Evolutionary conservation across 2,888 invertebrate species (phyloP), one percentile per base, ranked within the genome.

Genomic region (Endomychus coccineus): DNA sequence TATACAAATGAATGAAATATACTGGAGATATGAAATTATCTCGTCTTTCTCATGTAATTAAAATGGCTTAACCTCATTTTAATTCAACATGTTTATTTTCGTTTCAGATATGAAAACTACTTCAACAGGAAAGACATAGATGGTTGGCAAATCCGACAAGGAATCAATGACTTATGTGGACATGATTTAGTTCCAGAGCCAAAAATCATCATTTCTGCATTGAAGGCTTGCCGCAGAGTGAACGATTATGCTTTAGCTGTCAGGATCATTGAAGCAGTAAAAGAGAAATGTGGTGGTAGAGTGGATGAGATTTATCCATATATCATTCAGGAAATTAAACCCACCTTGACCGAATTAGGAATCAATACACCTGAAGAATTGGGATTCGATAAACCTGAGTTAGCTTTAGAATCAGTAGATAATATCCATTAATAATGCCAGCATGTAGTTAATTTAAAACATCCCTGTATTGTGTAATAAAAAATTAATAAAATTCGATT

Each of bases 361-460:
- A 81, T 98, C 51, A 80, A 80, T 36, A 94, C 96, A 16, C 88
- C 87, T 0, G 96, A 96, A 65, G 91, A 97, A 62, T 74, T 99
- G 56, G 96, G 96, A 43, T 96, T 90, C 58, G 95, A 96, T 68
- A 86, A 92, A 69, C 98, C 97, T 39, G 96, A 99, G 70, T 70
- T 97, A 64, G 90, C 87, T 43, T 71, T 91, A 48, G 68, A 80
- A 55, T 77, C 74, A 55, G 80, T 85, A 38, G 83, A 76, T 58
- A 80, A 86, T 40, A 74, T 80, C 55, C 24, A 33, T 16, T 36
- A 32, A 27, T 9, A 6, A 9, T 25, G 6, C 6, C 6, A 9
- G 10, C 12, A 25, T 25, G 12, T 25, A 19, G 21, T n/a, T 19
- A 19, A n/a, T n/a, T n/a, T n/a, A n/a, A n/a, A n/a, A n/a, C n/a